A percentile compares a stretch with the other conserved stretches of the same genome.
These are phyloP conservation scores for Anoplophora glabripennis DNA, from an alignment of 1,140 invertebrate species.

Conservation along the genomic window DNA sequence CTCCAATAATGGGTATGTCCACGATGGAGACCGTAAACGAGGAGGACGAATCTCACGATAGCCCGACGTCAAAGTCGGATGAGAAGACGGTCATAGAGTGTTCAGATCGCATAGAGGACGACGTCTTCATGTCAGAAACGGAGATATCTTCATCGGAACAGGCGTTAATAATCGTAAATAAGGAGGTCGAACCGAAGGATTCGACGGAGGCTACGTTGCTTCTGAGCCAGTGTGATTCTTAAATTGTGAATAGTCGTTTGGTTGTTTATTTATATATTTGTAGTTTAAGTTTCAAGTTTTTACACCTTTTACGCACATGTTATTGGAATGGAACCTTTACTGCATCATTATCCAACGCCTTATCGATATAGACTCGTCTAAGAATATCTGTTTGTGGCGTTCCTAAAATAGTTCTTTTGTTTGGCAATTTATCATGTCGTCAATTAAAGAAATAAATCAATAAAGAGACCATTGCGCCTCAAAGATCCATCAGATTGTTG, in stretches of 20 bases:
- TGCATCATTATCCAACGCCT: no score
- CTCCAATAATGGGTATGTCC: slow-evolving; percentile 30
- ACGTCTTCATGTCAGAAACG: slow-evolving; percentile 32
- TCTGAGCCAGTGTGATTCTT: slow-evolving; percentile 25
- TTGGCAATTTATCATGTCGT: no score
- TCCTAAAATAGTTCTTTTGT: no score
- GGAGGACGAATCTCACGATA: slow-evolving; percentile 44
- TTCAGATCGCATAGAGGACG: slow-evolving; percentile 37
- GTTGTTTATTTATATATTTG: no score
- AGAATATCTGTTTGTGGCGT: no score
- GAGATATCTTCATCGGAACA: slow-evolving; percentile 18
- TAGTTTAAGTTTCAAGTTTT: no score
- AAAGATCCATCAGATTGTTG: no score
- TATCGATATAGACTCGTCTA: no score
- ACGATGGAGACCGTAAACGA: slow-evolving; percentile 44
- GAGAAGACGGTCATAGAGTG: slow-evolving; percentile 48
- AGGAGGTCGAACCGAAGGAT: slow-evolving; percentile 25
- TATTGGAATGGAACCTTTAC: no score
- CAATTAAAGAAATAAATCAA: no score
- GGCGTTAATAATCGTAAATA: slow-evolving; percentile 11
- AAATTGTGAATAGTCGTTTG: neutral
- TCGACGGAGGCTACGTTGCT: slow-evolving; percentile 27
- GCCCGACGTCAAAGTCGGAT: slow-evolving; percentile 44
- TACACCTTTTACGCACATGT: no score
- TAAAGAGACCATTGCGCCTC: no score